These are phyloP conservation scores for Meiosimyza decipiens DNA, from an alignment of 2,888 invertebrate species.

Conservation along the genomic window DNA sequence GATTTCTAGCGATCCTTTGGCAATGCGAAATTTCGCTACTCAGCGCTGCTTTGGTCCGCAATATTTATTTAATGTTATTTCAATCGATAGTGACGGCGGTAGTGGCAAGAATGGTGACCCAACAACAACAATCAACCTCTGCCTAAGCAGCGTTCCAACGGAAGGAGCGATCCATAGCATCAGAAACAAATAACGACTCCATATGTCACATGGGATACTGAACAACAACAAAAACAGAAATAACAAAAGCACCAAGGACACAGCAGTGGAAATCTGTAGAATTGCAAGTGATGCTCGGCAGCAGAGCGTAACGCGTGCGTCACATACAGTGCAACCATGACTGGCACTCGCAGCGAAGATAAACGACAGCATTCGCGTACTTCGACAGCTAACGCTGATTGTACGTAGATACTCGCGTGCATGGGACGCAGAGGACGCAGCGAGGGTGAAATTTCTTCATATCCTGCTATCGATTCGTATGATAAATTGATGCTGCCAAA, in stretches of 20 bases:
- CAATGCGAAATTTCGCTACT: conserved; percentile 17
- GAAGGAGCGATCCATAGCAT: too few species aligned
- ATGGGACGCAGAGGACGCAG: not conserved
- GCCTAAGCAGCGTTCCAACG: too few species aligned
- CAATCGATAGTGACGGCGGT: not conserved
- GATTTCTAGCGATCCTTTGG: not conserved
- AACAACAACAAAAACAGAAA: not conserved
- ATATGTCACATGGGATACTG: not conserved
- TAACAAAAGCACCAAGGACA: not conserved
- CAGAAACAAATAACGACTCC: conserved; percentile 4
- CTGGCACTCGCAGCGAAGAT: conserved; percentile 18
- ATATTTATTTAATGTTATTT: conserved; percentile 17
- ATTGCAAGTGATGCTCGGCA: not conserved
- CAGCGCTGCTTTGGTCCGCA: not conserved
- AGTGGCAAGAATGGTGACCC: not conserved
- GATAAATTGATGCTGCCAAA: not conserved
- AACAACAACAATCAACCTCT: not conserved
- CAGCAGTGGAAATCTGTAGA: not conserved
- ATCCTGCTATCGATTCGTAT: not conserved
- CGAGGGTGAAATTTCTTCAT: conserved; percentile 1
- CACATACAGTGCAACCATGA: conserved; percentile 2
- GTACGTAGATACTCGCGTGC: not conserved
- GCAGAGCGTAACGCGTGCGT: not conserved
- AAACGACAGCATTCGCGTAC: conserved; percentile 15
- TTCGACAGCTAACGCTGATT: not conserved